Percentiles rank a stretch among this genome's conserved stretches.
These are phyloP conservation scores for Zaprionus lineosus DNA, from an alignment of 2,888 invertebrate genomes.

Conservation along the genomic window DNA sequence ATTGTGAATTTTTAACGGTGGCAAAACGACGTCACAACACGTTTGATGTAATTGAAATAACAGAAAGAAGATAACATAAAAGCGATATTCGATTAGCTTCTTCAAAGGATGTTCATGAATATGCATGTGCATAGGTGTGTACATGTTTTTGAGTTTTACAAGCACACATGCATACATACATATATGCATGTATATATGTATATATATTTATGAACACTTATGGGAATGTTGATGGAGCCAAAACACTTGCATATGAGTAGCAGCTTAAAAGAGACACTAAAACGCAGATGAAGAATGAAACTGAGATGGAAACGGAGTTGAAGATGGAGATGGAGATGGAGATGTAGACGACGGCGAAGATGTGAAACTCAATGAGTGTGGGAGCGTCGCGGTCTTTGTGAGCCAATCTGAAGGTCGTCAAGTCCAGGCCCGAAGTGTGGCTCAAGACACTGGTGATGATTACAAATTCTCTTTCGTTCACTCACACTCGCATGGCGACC, in stretches of 20 bases:
- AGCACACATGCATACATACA: background rate
- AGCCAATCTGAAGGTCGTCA: constrained; percentile 57
- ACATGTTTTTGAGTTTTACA: background rate
- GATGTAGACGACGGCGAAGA: background rate
- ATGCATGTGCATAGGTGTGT: background rate
- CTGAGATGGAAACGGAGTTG: background rate
- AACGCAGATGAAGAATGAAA: background rate
- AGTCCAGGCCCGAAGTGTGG: constrained; percentile 39
- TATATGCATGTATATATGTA: background rate
- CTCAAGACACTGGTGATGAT: too few species aligned
- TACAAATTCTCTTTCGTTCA: too few species aligned
- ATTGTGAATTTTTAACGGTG: constrained; percentile 40
- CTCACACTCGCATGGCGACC: constrained; percentile 2
- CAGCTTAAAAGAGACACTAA: constrained; percentile 5
- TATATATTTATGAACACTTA: background rate
- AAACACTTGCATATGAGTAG: constrained; percentile 10
- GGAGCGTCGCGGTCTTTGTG: constrained; percentile 55
- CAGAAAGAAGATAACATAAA: background rate
- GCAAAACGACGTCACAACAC: constrained; percentile 29
- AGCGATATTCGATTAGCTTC: too few species aligned
- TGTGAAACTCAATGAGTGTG: constrained; percentile 33
- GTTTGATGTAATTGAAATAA: constrained; percentile 25
- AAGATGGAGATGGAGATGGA: background rate
- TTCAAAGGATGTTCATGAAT: constrained; percentile 2
- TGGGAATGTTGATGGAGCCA: constrained; percentile 11